These are phyloP conservation scores for Psittacus erithacus DNA, from an alignment of 2,113 vertebrate species.

Conservation along the genomic window DNA sequence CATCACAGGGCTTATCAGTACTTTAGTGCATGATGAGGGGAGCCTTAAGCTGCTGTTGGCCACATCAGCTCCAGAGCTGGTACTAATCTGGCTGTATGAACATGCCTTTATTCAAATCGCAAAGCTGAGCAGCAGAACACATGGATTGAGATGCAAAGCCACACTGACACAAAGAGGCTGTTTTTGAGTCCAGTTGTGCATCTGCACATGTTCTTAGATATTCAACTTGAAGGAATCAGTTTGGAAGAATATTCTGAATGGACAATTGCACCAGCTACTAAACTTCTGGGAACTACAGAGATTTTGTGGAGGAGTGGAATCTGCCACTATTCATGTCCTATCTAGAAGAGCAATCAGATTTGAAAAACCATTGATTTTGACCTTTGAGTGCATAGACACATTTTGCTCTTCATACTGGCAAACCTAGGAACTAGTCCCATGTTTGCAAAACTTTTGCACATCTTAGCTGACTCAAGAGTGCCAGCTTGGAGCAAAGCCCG, in stretches of 20 bases:
- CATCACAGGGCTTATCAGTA: neutral
- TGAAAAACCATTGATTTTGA: fast-evolving
- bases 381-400: neutral
- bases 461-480: neutral
- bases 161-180: fast-evolving
- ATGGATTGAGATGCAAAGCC: neutral
- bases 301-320: neutral
- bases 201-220: neutral
- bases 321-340: neutral
- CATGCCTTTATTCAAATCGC: neutral
- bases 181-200: neutral
- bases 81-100: neutral
- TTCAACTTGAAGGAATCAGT: neutral
- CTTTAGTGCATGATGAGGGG: fast-evolving
- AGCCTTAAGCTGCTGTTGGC: neutral
- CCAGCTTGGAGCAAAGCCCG: neutral
- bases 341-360: neutral
- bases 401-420: neutral
- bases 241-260: neutral
- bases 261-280: neutral
- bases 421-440: neutral
- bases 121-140: neutral
- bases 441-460: neutral
- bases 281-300: neutral
- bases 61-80: neutral